phyloP scores from a whole-genome alignment of 2,888 invertebrate genomes.

The Drosophila incognita region DNA sequence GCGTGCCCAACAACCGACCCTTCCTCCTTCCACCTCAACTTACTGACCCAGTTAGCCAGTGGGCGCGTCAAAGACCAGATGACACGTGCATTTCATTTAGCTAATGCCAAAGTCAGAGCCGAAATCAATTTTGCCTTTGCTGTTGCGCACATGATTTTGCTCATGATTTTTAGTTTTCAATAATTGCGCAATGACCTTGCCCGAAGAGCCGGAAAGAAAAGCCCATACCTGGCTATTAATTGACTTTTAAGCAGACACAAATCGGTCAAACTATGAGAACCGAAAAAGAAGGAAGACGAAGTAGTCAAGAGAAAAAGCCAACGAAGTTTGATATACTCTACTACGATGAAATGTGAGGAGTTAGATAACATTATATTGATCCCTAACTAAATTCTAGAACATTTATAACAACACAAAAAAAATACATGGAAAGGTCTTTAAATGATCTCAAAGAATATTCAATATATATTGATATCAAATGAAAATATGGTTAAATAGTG shows the following conservation, averaged over 20 bases:
- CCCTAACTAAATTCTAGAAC: not conserved
- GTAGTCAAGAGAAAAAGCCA: not conserved
- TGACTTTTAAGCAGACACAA: conserved; percentile 67
- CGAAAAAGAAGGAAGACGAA: conserved; percentile 8
- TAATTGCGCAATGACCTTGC: conserved; percentile 67
- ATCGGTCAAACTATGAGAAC: conserved; percentile 35
- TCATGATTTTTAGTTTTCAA: conserved; percentile 38
- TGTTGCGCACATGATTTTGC: conserved; percentile 11
- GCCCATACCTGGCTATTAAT: conserved; percentile 61
- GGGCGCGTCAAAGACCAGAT: conserved; percentile 18
- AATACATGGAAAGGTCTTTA: no score
- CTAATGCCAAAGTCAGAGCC: conserved; percentile 14
- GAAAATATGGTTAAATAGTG: not conserved
- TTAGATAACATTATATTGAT: not conserved
- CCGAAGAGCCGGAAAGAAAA: conserved; percentile 63
- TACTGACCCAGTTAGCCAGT: conserved; percentile 41
- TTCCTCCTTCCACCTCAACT: not conserved
- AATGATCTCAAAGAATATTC: not conserved
- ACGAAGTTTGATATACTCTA: conserved; percentile 14
- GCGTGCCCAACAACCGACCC: conserved; percentile 29
- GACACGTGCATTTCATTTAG: conserved; percentile 35
- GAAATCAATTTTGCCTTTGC: conserved; percentile 34
- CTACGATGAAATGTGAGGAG: not conserved
- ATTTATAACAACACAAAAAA: not conserved
- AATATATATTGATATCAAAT: not conserved